Evolutionary conservation across 2,797 vertebrate genomes (phyloP), one percentile per base, ranked within the genome.

Genomic region (Poeciliopsis infans): DNA sequence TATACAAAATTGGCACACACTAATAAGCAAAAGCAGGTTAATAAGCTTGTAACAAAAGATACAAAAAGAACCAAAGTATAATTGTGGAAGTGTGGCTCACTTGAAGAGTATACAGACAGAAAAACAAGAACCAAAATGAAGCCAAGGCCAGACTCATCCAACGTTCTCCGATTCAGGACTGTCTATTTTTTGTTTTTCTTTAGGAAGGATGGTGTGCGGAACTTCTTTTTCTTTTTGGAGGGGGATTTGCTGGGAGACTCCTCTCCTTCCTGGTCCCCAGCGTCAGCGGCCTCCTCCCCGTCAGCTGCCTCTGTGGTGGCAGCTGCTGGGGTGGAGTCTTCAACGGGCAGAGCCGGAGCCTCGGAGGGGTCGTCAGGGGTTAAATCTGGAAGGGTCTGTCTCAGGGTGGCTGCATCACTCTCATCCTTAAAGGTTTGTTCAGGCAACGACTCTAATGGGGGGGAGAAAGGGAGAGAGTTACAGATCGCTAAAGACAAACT

Each of bases 171-270:
- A 86, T 95, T 96, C 97, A 99, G 87, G 96, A 95, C 72, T 16
- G 96, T 94, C 96, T 97, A 99, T 96, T 98, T 99, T 93, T 99
- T 99, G 96, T 97, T 99, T 95, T 99, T 99, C 96, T 98, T 99
- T 80, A 99, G 94, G 95, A 99, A 99, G 90, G 98, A 99, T 75
- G 98, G 98, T 74, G 98, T 99, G 87, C 98, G 98, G 93, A 99
- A 99, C 91, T 99, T 99, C 95, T 99, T 99, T 97, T 99, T 99
- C 96, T 99, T 99, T 93, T 99, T 99, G 3, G 98, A 99, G 15
- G 98, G 98, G 43, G 98, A 99, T 92, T 99, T 99, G 93, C 97
- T 97, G 55, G 98, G 98, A 78, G 98, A 99, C 87, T 97, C 98
- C 6, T 99, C 98, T 0, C 97, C 97, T 85, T 97, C 97, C 66